Base-by-base conservation (phyloP, 2,888 invertebrate genomes). In the Desoria tigrina region DNA sequence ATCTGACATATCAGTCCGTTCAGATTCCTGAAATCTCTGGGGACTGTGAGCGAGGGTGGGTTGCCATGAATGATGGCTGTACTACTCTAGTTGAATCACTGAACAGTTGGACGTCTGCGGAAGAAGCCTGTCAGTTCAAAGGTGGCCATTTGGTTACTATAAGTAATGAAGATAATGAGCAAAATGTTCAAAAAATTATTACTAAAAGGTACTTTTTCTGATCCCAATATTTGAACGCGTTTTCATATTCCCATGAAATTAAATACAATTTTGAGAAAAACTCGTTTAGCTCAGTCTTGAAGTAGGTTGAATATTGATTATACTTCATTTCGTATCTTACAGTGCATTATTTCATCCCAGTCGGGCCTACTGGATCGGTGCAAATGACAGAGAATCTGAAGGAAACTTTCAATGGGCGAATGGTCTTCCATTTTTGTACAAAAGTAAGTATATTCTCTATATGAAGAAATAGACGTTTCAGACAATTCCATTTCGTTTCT, bases 361-460 rank as follows among this genome's bases (percentile, higher is more conserved):
- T 42, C 56, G 70, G 57, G 75, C 72, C 24, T 76, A 76, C 56
- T 76, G 76, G 76, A 73, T 76, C 56, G 76, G 76, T 11, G 76
- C 74, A 42, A 73, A 75, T 65, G 76, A 76, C 65, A 64, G 74
- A 28, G 76, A 76, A 61, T 69, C 74, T 7, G 76, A 76, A 56
- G 74, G 74, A 37, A 74, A 68, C 53, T 76, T 75, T 61, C 76
- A 75, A 42, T 76, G 76, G 76, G 69, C 75, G 16, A 75, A 74
- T 65, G 75, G 74, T 51, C 72, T 74, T 64, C 72, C 76, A 42
- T 73, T 76, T 67, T 69, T 69, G 54, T 74, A 75, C 62, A 72
- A 73, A 64, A 75, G 76, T 76, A 67, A 69, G 71, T 56, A n/a
- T 45, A 45, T 16, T 45, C 11, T 32, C 32, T 7, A 4, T 32